These are phyloP conservation scores for Sebastes oblongus DNA, from an alignment of 2,797 vertebrate genomes.

Conservation along the genomic window DNA sequence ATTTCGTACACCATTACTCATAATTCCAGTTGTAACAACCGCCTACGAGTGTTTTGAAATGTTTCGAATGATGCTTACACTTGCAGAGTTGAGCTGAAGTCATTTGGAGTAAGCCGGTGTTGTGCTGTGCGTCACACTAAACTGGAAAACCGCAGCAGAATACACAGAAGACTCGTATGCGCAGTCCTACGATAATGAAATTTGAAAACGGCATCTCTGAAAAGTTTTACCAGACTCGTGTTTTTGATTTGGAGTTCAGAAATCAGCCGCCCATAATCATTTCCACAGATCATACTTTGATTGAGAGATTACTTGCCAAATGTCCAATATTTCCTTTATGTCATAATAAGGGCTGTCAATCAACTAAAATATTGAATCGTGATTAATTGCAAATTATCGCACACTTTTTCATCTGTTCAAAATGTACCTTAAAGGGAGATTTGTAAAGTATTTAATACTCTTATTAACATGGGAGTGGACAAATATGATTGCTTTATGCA, in stretches of 20 bases:
- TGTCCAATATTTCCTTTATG: background rate
- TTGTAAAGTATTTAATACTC: no score
- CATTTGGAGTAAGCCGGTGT: background rate
- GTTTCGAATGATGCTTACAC: slow-evolving; percentile 32
- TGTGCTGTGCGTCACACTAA: slow-evolving; percentile 23
- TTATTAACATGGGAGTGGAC: no score
- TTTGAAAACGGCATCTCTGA: slow-evolving; percentile 11
- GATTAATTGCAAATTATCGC: no score
- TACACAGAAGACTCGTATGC: slow-evolving; percentile 9
- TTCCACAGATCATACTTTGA: slow-evolving; percentile 6
- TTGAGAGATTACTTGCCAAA: background rate
- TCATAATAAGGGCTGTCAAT: background rate
- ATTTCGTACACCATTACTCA: slow-evolving; percentile 22
- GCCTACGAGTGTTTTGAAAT: slow-evolving; percentile 44
- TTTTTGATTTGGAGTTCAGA: background rate
- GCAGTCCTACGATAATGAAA: slow-evolving; percentile 10
- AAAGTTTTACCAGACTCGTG: background rate
- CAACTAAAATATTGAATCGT: no score
- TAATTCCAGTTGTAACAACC: slow-evolving; percentile 33
- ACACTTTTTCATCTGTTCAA: no score
- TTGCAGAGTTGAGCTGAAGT: slow-evolving; percentile 13
- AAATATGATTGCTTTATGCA: no score
- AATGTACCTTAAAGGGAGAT: no score
- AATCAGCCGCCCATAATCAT: background rate
- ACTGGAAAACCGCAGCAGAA: slow-evolving; percentile 22